Conservation (phyloP, 1,140 invertebrate species). For the Riptortus pedestris region DNA sequence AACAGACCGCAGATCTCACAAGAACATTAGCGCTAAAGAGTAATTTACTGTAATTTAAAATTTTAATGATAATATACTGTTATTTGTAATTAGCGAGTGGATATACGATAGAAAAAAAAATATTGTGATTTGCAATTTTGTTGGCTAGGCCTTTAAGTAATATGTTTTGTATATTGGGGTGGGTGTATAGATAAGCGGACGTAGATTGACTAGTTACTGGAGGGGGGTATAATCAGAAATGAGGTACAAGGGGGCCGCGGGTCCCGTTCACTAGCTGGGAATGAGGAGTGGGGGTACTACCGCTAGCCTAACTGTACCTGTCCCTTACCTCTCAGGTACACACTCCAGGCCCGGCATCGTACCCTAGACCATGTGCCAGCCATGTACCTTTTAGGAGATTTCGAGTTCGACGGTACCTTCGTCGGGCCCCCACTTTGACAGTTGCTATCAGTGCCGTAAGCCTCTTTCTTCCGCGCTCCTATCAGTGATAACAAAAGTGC, state of each 20-base stretch:
- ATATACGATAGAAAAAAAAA: too few relatives aligned
- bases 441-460: background rate
- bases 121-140: too few relatives aligned
- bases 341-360: background rate
- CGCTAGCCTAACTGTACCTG: conserved; percentile 11
- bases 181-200: too few relatives aligned
- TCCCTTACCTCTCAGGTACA: background rate
- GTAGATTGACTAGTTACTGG: too few relatives aligned
- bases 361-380: background rate
- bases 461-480: background rate
- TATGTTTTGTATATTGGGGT: too few relatives aligned
- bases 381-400: conserved; percentile 12
- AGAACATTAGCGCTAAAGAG: too few relatives aligned
- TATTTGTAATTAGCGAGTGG: too few relatives aligned
- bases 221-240: background rate
- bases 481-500: too few relatives aligned
- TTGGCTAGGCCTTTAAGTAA: too few relatives aligned
- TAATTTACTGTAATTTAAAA: too few relatives aligned
- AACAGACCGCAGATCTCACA: too few relatives aligned
- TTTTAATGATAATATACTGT: too few relatives aligned
- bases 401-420: conserved; percentile 36
- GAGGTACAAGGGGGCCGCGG: background rate
- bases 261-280: background rate
- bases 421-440: conserved; percentile 30
- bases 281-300: background rate